Evolutionary conservation across 1,140 invertebrate species (phyloP).

Genomic region (Pararge aegeria): DNA sequence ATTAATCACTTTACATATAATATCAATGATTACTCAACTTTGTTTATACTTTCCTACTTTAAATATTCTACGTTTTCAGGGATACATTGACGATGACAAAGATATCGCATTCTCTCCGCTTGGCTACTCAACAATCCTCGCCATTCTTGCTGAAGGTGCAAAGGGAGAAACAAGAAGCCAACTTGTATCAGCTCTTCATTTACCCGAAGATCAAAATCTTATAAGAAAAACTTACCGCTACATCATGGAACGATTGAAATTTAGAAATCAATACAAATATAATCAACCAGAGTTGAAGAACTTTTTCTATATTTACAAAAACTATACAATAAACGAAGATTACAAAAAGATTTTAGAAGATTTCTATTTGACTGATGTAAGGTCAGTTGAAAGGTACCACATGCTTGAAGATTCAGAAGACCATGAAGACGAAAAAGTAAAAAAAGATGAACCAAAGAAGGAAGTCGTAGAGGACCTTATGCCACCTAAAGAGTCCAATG

Average conservation of each 20-base stretch:
- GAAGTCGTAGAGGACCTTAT: conserved; percentile 67
- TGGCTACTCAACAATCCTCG: conserved; percentile 81
- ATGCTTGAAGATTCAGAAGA: conserved; percentile 49
- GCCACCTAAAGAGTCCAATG: conserved; percentile 54
- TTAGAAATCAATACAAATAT: conserved; percentile 77
- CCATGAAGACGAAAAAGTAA: conserved; percentile 49
- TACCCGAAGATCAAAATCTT: conserved; percentile 75
- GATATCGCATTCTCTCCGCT: conserved; percentile 84
- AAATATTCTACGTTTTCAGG: conserved; percentile 53
- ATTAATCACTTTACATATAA: neutral
- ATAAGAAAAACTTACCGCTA: conserved; percentile 73
- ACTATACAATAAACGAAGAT: conserved; percentile 81
- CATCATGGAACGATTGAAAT: conserved; percentile 77
- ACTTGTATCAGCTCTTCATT: conserved; percentile 78
- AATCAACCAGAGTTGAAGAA: conserved; percentile 82
- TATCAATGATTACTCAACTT: too few species aligned
- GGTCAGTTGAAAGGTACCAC: conserved; percentile 77
- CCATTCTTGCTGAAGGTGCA: conserved; percentile 82
- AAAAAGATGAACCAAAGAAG: conserved; percentile 48
- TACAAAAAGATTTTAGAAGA: conserved; percentile 81
- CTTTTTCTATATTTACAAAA: conserved; percentile 84
- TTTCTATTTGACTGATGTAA: conserved; percentile 82
- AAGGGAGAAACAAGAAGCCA: conserved; percentile 80
- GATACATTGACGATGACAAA: conserved; percentile 79
- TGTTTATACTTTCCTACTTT: too few species aligned